Conservation (phyloP, 2,797 vertebrate species). For the Babyrousa celebensis region DNA sequence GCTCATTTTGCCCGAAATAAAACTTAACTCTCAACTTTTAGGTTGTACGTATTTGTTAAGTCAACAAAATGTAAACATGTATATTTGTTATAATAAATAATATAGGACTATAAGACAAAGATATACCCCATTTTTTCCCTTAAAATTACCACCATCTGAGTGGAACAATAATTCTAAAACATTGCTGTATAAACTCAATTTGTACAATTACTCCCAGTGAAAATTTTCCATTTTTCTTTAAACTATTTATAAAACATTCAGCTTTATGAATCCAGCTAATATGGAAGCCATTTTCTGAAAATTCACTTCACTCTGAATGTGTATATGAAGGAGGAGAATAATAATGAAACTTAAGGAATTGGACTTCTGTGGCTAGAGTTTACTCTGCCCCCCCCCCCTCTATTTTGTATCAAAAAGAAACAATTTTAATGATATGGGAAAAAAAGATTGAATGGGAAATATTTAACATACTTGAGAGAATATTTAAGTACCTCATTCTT, state of each 20-base stretch:
- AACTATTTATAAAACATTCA: background rate
- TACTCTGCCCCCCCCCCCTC: background rate
- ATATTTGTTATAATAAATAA: background rate
- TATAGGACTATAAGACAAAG: background rate
- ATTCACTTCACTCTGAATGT: background rate
- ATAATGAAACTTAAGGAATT: background rate
- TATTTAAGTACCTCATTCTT: background rate
- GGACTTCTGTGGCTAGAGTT: background rate
- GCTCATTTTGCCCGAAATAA: too few species aligned
- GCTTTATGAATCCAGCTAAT: background rate
- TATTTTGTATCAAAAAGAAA: background rate
- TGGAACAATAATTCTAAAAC: background rate
- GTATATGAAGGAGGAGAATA: rapidly evolving
- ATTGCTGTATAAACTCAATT: background rate
- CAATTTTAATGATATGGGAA: background rate
- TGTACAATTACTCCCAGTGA: background rate
- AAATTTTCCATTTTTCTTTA: background rate
- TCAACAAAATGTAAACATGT: background rate
- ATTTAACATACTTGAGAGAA: constrained; percentile 19
- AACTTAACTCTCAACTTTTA: too few species aligned
- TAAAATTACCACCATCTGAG: background rate
- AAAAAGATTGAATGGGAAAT: background rate
- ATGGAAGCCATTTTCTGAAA: background rate
- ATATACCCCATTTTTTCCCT: background rate
- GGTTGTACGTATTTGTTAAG: too few species aligned